phyloP scores from a whole-genome alignment of 2,888 invertebrate species.

The Caradrina kadenii region DNA sequence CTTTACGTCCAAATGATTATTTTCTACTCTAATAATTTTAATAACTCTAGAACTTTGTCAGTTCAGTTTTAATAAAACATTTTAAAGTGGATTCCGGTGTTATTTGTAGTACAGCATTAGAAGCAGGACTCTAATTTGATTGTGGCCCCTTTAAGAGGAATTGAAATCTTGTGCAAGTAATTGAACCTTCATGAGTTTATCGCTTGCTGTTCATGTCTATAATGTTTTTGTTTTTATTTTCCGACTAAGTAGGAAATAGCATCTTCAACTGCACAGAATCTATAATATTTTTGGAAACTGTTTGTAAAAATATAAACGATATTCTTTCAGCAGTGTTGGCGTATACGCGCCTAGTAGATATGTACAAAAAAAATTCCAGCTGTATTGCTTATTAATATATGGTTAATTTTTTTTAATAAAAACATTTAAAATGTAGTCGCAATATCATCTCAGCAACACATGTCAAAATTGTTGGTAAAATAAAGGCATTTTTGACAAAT shows the following conservation, averaged over 20 bases:
- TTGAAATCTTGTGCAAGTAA: slow-evolving; percentile 26
- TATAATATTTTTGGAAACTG: background rate
- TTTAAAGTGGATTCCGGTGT: background rate
- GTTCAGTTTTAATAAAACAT: slow-evolving; percentile 14
- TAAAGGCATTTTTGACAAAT: too few relatives aligned
- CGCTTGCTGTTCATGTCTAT: slow-evolving; percentile 2
- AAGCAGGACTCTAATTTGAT: slow-evolving; percentile 1
- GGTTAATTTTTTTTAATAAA: too few relatives aligned
- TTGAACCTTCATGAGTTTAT: slow-evolving; percentile 2
- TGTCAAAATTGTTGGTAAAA: too few relatives aligned
- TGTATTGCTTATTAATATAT: slow-evolving; percentile 1
- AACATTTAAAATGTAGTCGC: too few relatives aligned
- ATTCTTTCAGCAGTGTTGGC: too few relatives aligned
- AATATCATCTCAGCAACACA: too few relatives aligned
- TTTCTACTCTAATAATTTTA: background rate
- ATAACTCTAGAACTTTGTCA: background rate
- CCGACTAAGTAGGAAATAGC: background rate
- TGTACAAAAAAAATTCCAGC: background rate
- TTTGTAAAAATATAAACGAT: too few relatives aligned
- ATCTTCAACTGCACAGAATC: too few relatives aligned
- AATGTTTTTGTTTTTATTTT: slow-evolving; percentile 1
- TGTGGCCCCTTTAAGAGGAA: slow-evolving; percentile 7
- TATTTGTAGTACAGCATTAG: slow-evolving; percentile 2
- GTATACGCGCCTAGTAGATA: background rate
- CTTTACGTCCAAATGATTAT: background rate